These are phyloP conservation scores for Maconellicoccus hirsutus DNA, from an alignment of 1,140 invertebrate species.

Conservation along the genomic window DNA sequence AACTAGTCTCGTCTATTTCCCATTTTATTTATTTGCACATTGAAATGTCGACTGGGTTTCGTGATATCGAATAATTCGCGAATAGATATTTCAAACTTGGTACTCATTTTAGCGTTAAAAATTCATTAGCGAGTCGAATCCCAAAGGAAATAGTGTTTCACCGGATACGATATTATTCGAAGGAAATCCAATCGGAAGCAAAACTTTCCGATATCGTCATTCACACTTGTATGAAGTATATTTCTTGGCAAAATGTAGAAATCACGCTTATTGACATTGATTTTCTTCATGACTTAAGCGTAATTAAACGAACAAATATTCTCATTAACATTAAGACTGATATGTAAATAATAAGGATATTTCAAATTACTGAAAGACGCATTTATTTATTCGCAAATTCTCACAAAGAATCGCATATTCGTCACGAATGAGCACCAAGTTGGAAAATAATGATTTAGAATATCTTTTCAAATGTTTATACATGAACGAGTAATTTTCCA, in stretches of 20 bases:
- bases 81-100: not conserved
- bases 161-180: too few relatives aligned
- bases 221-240: too few relatives aligned
- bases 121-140: not conserved
- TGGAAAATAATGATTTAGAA: not conserved
- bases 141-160: not conserved
- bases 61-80: too few relatives aligned
- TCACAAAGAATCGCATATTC: not conserved
- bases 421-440: not conserved
- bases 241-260: too few relatives aligned
- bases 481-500: not conserved
- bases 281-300: too few relatives aligned
- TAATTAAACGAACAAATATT: not conserved
- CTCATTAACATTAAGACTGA: not conserved
- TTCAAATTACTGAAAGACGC: not conserved
- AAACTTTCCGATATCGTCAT: too few relatives aligned
- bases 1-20: not conserved
- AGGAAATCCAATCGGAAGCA: too few relatives aligned
- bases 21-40: not conserved
- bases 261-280: too few relatives aligned
- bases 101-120: not conserved
- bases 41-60: not conserved
- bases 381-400: not conserved
- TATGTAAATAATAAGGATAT: not conserved
- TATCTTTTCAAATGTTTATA: not conserved